Base-by-base conservation (phyloP, 2,888 invertebrate species). In the Trichacis sp. region DNA sequence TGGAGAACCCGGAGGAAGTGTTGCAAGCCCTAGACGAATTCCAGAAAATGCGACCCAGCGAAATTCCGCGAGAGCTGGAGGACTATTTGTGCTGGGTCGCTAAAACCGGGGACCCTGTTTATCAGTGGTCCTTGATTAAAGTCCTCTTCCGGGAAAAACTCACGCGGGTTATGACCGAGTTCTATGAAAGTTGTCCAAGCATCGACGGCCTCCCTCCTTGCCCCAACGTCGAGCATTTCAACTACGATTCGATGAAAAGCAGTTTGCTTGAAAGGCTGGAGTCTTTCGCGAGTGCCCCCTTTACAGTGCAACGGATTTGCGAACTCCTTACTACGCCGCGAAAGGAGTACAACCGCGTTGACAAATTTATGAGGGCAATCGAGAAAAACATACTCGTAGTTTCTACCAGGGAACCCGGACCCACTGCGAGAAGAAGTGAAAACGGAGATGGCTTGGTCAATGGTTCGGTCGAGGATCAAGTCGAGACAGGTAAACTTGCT, bases 281-380 rank as follows among this genome's bases (percentile, higher is more conserved):
- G 77, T 89, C 92, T 0, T 95, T 95, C 81, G 89, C 89, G 38
- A 93, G 96, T 50, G 96, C 97, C 5, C 98, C 98, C 0, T 98
- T 98, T 80, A 98, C 98, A 14, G 93, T 98, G 69, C 98, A 98
- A 85, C 89, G 98, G 72, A 90, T 99, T 65, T 97, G 97, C 85
- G 98, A 99, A 85, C 87, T 99, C 20, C 86, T 99, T 1, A 94
- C 94, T 2, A 91, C 91, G 71, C 98, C 98, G 1, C 89, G 92
- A 17, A 95, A 95, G 82, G 97, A 98, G 81, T 99, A 99, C 85
- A 95, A 94, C 79, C 89, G 96, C 65, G 93, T 96, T 65, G 98
- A 98, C 82, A 98, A 98, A 84, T 98, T 94, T 82, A 94, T 99
- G 92, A 88, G 98, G 61, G 98, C 98, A 0, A 88, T 99, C 62